Evolutionary conservation across 2,888 invertebrate genomes (phyloP).

Genomic region (Eucera pruinosa): DNA sequence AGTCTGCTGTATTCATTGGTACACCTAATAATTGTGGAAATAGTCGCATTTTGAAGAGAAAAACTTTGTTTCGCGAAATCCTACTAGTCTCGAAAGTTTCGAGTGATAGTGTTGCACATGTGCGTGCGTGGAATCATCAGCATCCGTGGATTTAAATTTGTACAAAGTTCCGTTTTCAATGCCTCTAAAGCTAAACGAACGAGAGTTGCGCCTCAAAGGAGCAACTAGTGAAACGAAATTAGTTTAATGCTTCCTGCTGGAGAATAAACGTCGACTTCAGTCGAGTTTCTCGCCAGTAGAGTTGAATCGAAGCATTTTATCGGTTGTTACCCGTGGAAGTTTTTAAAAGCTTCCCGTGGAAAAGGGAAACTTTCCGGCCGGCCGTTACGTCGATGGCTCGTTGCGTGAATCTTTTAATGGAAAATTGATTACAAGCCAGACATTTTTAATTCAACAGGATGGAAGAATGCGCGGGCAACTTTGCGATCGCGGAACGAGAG

Average conservation of each 20-base stretch:
- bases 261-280: slow-evolving; percentile 5
- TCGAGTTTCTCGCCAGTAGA: neutral
- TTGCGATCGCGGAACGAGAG: too few relatives aligned
- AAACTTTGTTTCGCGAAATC: too few relatives aligned
- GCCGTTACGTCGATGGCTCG: slow-evolving; percentile 18
- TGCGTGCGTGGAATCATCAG: neutral
- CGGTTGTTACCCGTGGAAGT: slow-evolving; percentile 5
- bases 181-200: neutral
- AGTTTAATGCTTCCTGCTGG: neutral
- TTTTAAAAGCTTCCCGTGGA: slow-evolving; percentile 8
- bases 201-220: neutral
- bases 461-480: slow-evolving; percentile 7
- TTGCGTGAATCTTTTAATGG: slow-evolving; percentile 33
- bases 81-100: too few relatives aligned
- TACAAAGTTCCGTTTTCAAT: neutral
- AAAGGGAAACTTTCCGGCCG: slow-evolving; percentile 12
- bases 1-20: too few relatives aligned
- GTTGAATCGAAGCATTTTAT: slow-evolving; percentile 33
- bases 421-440: slow-evolving; percentile 21
- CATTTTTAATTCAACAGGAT: slow-evolving; percentile 20
- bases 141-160: neutral
- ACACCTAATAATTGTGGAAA: too few relatives aligned
- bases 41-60: too few relatives aligned
- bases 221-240: slow-evolving; percentile 9
- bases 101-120: too few relatives aligned